A percentile compares a stretch with the other conserved stretches of the same genome.
These are phyloP conservation scores for Phalloptychus januarius DNA, from an alignment of 2,797 vertebrate species.

Conservation along the genomic window DNA sequence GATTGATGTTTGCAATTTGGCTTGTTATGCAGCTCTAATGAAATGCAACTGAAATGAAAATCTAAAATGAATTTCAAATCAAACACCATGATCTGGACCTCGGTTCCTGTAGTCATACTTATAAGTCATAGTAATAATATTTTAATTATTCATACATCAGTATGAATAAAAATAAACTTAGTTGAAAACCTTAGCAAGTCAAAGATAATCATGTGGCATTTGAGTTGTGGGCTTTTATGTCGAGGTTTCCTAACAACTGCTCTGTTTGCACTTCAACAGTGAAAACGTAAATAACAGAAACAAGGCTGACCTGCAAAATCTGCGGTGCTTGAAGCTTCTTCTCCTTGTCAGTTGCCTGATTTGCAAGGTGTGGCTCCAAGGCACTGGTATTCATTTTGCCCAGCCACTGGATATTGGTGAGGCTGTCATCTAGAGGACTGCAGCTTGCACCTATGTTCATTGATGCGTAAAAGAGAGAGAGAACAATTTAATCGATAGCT, in stretches of 20 bases:
- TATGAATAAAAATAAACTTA: not conserved
- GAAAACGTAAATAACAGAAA: not conserved
- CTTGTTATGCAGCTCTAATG: not conserved
- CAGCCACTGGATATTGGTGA: slow-evolving; percentile 93
- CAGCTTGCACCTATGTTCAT: slow-evolving; percentile 71
- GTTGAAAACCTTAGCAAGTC: not conserved
- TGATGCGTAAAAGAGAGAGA: slow-evolving; percentile 10
- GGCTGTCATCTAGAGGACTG: slow-evolving; percentile 84
- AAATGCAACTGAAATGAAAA: not conserved
- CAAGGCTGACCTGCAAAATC: slow-evolving; percentile 58
- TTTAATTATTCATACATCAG: not conserved
- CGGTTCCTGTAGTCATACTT: not conserved
- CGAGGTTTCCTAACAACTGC: not conserved
- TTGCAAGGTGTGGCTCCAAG: slow-evolving; percentile 70
- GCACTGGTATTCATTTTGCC: slow-evolving; percentile 84
- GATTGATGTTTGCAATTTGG: not conserved
- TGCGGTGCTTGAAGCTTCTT: slow-evolving; percentile 61
- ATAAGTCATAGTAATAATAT: not conserved
- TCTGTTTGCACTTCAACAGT: not conserved
- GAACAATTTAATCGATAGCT: not conserved
- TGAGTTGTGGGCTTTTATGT: not conserved
- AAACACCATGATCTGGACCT: not conserved
- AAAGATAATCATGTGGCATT: not conserved
- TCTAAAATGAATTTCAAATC: not conserved
- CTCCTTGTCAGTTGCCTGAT: slow-evolving; percentile 79